Evolutionary conservation across 2,888 invertebrate species (phyloP).

Genomic region (Spicauda simplicius): DNA sequence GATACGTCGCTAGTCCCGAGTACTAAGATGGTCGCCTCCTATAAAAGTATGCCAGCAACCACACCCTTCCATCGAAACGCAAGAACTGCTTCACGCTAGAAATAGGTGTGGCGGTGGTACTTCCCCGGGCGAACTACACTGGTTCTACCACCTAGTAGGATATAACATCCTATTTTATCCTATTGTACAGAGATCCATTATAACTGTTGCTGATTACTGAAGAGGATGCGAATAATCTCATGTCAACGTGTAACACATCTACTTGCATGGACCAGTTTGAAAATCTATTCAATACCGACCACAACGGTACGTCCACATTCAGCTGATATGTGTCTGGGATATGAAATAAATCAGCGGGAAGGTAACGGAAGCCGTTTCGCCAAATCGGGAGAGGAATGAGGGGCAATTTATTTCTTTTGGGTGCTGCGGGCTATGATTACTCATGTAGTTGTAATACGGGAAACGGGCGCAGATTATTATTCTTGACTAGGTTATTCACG

Average conservation of each 20-base stretch:
- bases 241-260: slow-evolving; percentile 1
- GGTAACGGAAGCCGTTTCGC: slow-evolving; percentile 65
- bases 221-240: too few relatives aligned
- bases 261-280: neutral
- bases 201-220: too few relatives aligned
- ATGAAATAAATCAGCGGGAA: slow-evolving; percentile 70
- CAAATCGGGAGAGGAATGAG: slow-evolving; percentile 67
- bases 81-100: too few relatives aligned
- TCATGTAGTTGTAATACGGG: slow-evolving; percentile 51
- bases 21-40: too few relatives aligned
- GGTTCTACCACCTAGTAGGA: too few relatives aligned
- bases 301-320: slow-evolving; percentile 62
- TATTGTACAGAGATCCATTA: too few relatives aligned
- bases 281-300: slow-evolving; percentile 41
- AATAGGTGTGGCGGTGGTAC: too few relatives aligned
- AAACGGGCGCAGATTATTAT: slow-evolving; percentile 43
- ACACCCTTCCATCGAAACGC: too few relatives aligned
- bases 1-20: too few relatives aligned
- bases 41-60: too few relatives aligned
- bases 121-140: too few relatives aligned
- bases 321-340: slow-evolving; percentile 58
- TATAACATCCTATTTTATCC: too few relatives aligned
- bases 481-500: slow-evolving; percentile 14
- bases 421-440: slow-evolving; percentile 47
- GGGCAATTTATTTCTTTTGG: slow-evolving; percentile 61